These are phyloP conservation scores for Sphenodon punctatus DNA, from an alignment of 2,797 vertebrate genomes.

Conservation along the genomic window DNA sequence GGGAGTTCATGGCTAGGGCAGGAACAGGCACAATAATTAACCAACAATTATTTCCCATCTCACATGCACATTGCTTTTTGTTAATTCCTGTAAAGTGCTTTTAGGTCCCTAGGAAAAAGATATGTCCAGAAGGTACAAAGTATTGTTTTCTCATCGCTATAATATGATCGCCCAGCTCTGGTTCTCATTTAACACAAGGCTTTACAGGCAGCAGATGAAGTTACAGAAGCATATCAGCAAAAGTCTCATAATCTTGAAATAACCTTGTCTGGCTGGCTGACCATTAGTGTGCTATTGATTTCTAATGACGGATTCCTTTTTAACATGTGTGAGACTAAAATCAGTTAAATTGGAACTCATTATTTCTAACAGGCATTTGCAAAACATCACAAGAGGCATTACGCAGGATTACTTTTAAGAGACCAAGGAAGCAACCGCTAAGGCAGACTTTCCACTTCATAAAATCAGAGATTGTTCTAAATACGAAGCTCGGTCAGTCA, in stretches of 20 bases:
- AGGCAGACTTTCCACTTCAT: not conserved
- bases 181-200: not conserved
- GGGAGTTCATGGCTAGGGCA: too few relatives aligned
- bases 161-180: not conserved
- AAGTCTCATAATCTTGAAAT: not conserved
- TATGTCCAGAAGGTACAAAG: not conserved
- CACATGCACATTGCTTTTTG: not conserved
- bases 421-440: not conserved
- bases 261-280: not conserved
- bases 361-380: not conserved
- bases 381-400: constrained; percentile 1
- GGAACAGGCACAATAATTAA: not conserved
- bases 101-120: not conserved
- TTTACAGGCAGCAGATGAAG: not conserved
- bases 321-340: not conserved
- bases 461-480: constrained; percentile 5
- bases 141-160: not conserved
- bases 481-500: not conserved
- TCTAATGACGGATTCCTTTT: constrained; percentile 8
- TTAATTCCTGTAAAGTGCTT: not conserved
- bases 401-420: constrained; percentile 3
- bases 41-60: not conserved
- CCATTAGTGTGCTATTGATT: not conserved
- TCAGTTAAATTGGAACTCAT: not conserved
- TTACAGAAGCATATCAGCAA: not conserved